These are phyloP conservation scores for Ostrea denselamellosa DNA, from an alignment of 1,140 invertebrate genomes.

Conservation along the genomic window DNA sequence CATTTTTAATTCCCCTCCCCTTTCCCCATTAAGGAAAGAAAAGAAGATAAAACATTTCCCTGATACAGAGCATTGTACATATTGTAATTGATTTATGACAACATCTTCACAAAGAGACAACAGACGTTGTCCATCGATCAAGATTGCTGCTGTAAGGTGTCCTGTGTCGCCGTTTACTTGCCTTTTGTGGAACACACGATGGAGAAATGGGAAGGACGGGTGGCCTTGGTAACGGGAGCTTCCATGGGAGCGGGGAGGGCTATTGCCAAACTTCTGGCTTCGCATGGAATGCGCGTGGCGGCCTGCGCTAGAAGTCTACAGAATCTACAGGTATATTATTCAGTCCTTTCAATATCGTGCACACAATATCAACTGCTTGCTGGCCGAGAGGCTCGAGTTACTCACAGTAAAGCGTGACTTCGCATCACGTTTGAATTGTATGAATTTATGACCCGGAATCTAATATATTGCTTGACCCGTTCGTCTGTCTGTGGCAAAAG, in stretches of 20 bases:
- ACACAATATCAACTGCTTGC: background rate
- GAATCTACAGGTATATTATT: slow-evolving; percentile 79
- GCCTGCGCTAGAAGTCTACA: slow-evolving; percentile 85
- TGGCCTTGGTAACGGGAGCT: slow-evolving; percentile 87
- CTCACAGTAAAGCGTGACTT: too few relatives aligned
- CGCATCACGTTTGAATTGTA: too few relatives aligned
- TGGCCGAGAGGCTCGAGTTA: too few relatives aligned
- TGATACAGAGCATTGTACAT: too few relatives aligned
- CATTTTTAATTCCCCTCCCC: too few relatives aligned
- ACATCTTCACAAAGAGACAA: background rate
- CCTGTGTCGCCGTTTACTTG: background rate
- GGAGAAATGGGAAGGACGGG: slow-evolving; percentile 84
- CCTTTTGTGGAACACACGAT: slow-evolving; percentile 75
- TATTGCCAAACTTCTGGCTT: slow-evolving; percentile 80
- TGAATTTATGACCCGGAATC: too few relatives aligned
- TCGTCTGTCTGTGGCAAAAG: too few relatives aligned
- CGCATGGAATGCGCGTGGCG: slow-evolving; percentile 84
- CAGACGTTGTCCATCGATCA: slow-evolving; percentile 16
- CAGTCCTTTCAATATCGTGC: background rate
- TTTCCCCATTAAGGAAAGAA: too few relatives aligned
- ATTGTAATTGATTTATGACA: background rate
- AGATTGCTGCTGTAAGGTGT: background rate
- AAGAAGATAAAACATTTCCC: too few relatives aligned
- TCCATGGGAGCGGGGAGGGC: slow-evolving; percentile 85
- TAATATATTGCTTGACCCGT: too few relatives aligned